These are phyloP conservation scores for Carterocephalus palaemon DNA, from an alignment of 2,888 invertebrate species.

Conservation along the genomic window DNA sequence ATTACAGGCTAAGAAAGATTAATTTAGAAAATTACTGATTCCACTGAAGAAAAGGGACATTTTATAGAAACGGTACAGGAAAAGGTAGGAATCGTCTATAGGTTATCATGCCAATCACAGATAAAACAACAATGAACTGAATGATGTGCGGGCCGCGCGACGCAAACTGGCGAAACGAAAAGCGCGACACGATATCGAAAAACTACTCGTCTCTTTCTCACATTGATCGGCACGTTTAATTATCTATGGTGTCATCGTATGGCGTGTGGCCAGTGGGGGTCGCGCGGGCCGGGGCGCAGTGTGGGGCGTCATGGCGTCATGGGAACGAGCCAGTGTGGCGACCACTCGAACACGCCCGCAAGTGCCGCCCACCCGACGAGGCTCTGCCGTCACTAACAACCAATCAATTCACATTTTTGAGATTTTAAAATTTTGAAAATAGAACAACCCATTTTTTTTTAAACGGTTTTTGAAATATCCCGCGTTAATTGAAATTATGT, in stretches of 20 bases:
- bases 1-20: too few species aligned
- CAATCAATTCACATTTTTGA: constrained; percentile 9
- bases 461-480: too few species aligned
- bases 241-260: not conserved
- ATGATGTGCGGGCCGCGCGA: constrained; percentile 7
- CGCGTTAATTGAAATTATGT: too few species aligned
- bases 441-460: too few species aligned
- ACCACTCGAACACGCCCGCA: constrained; percentile 65
- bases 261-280: constrained; percentile 1
- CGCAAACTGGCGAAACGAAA: constrained; percentile 2
- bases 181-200: too few species aligned
- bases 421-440: too few species aligned
- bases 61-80: too few species aligned
- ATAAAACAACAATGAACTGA: constrained; percentile 13
- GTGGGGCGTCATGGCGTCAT: constrained; percentile 21
- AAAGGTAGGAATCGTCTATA: too few species aligned
- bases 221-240: not conserved
- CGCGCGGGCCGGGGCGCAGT: constrained; percentile 17
- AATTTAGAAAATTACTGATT: too few species aligned
- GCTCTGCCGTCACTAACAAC: constrained; percentile 36
- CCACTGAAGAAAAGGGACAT: too few species aligned
- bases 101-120: too few species aligned
- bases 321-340: constrained; percentile 43
- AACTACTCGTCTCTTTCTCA: too few species aligned
- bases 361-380: constrained; percentile 44